Percentiles rank a stretch among this genome's conserved stretches.
phyloP scores from a whole-genome alignment of 92 coral and sea anemone genomes.

The Phenganax stokvisi region DNA sequence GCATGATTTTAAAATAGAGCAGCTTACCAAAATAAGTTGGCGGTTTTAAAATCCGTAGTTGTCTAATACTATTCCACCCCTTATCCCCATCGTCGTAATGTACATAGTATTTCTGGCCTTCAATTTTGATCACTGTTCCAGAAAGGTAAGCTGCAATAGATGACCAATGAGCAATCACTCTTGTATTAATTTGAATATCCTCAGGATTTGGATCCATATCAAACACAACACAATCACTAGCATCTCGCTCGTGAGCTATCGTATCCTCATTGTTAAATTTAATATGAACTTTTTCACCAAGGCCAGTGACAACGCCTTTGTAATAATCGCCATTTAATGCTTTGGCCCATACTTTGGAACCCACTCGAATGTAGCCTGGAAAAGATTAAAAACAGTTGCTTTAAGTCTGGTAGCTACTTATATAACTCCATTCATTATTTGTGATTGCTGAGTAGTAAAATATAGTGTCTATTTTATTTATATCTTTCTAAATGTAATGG shows the following conservation, averaged over 20 bases:
- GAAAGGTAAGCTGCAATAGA: constrained; percentile 83
- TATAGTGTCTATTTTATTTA: too few relatives aligned
- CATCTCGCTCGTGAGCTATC: constrained; percentile 83
- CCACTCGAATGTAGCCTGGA: constrained; percentile 92
- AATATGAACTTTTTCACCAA: constrained; percentile 93
- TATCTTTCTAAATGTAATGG: too few relatives aligned
- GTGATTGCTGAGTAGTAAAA: too few relatives aligned
- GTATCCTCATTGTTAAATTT: constrained; percentile 97
- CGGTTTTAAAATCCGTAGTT: constrained; percentile 85
- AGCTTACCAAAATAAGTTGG: constrained; percentile 89
- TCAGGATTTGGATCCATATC: constrained; percentile 80
- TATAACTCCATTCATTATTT: not conserved
- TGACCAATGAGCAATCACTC: constrained; percentile 98
- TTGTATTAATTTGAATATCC: constrained; percentile 76
- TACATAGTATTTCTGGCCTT: constrained; percentile 83
- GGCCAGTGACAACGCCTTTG: constrained; percentile 85
- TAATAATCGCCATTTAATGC: constrained; percentile 97
- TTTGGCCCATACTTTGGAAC: constrained; percentile 96
- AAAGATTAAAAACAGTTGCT: not conserved
- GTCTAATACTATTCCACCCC: constrained; percentile 73
- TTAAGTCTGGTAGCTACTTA: not conserved
- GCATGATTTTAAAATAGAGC: not conserved
- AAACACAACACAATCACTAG: constrained; percentile 88
- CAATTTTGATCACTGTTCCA: constrained; percentile 84
- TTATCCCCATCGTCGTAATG: constrained; percentile 96